Evolutionary conservation across 2,888 invertebrate genomes (phyloP), one percentile per base, ranked within the genome.

Genomic region (Crematogaster levior): DNA sequence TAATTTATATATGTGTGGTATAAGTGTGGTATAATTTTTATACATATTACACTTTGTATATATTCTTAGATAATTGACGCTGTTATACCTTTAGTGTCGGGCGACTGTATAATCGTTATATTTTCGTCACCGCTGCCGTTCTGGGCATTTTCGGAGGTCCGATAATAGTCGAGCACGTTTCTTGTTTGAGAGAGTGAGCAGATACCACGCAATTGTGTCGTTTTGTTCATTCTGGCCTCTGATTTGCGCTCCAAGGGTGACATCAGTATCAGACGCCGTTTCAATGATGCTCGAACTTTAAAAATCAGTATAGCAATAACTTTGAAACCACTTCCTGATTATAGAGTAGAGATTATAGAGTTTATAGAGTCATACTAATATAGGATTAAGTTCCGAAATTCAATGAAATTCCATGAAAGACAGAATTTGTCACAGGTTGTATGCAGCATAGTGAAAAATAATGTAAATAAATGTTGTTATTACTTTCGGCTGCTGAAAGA

Each of bases 111-210:
- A 48, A 91, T 86, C 43, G 87, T 88, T 72, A 91, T 81, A 58
- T 91, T 92, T 63, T 92, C 91, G 51, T 93, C 93, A 9, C 92
- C 92, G 27, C 90, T 90, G 12, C 91, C 92, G 43, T 83, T 90
- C 80, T 89, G 85, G 48, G 88, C 84, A 27, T 87, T 82, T 84
- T 89, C 88, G 60, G 88, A 81, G 12, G 89, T 87, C 46, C 84
- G 86, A 70, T 86, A 91, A 48, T 87, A 89, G 15, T 84, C 80
- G 12, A 85, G 65, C 9, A 84, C 68, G 30, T 87, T 86, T 48
- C 73, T 82, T 12, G 82, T 63, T 46, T 73, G 75, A 1, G 89
- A 86, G n/a, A 90, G 73, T 43, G 86, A 83, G 63, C 86, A 88
- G 24, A 87, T 86, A 18, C 84, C 87, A n/a, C 83, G 81, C 10